These are phyloP conservation scores for Hyppa rectilinea DNA, from an alignment of 2,888 invertebrate genomes.

Conservation along the genomic window DNA sequence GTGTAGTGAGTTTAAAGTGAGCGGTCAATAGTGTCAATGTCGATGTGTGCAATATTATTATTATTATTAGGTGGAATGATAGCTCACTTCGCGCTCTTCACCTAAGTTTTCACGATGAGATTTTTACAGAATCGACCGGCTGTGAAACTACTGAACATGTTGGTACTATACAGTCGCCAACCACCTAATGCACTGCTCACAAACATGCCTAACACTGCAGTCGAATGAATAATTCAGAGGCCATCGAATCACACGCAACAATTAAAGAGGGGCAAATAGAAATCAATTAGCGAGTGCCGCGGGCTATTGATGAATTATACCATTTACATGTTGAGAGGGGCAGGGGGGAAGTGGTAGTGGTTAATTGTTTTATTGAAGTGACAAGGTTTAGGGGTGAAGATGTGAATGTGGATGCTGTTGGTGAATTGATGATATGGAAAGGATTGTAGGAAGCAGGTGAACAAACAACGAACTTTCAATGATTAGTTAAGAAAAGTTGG, in stretches of 20 bases:
- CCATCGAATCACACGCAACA: conserved; percentile 76
- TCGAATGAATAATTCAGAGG: conserved; percentile 72
- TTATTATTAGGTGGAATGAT: too few species aligned
- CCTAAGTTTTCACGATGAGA: too few species aligned
- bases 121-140: too few species aligned
- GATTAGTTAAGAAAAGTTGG: neutral
- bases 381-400: conserved; percentile 42
- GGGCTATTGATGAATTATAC: conserved; percentile 75
- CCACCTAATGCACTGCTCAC: conserved; percentile 12
- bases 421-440: neutral
- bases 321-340: conserved; percentile 67
- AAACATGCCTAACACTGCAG: conserved; percentile 45
- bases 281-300: conserved; percentile 81
- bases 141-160: neutral
- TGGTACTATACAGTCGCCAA: neutral
- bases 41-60: too few species aligned
- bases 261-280: conserved; percentile 84
- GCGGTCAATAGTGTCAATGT: too few species aligned
- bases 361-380: conserved; percentile 53
- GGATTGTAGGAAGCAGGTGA: neutral
- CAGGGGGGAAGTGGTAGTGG: conserved; percentile 13
- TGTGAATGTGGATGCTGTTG: neutral
- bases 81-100: too few species aligned
- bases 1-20: too few species aligned
- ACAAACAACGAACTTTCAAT: neutral